Base-by-base conservation (phyloP, 2,797 vertebrate genomes). In the Alauda arvensis region DNA sequence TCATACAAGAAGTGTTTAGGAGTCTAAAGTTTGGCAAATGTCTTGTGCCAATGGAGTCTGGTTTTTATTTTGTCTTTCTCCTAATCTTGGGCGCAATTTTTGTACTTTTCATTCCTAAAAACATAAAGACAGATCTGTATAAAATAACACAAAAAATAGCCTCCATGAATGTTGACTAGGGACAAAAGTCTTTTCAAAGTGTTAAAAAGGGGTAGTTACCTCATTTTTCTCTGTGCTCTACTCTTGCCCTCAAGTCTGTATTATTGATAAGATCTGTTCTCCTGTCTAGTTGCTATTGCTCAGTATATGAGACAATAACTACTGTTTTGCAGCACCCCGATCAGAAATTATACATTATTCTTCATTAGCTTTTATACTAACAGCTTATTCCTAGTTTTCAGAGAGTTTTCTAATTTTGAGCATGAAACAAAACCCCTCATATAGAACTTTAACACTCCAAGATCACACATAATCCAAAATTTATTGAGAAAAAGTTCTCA, bases 71-170 rank as follows among this genome's bases (percentile, higher is more conserved):
- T 70, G 3, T 28, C 4, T 28, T 79, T 39, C 13, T 49, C 8
- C 16, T 29, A 34, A 55, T 26, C 56, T 67, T 25, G 9, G 3
- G 8, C 37, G 2, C 3, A 26, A 23, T 77, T 83, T 72, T 67
- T 12, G 13, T 23, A 19, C 3, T 43, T 65, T 53, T 61, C 1
- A 21, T 40, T 77, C 12, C 4, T 39, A 55, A 43, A 65, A 34
- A 17, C 20, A 12, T 5, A 24, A 29, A 52, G 3, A 13, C 14
- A 28, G 13, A 8, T 19, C 9, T 70, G 51, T 12, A 21, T 29
- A 65, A n/a, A 0, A 0, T 28, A 8, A 48, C 16, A 53, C 24
- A 34, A 14, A 53, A n/a, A 53, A n/a, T 37, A 19, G 3, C 12
- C 4, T 8, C 3, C 18, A 13, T 14, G 8, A 19, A 18, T 34